Percentiles rank a stretch among this genome's conserved stretches.
Evolutionary conservation across 2,888 invertebrate species (phyloP).

Genomic region (Crematogaster levior): DNA sequence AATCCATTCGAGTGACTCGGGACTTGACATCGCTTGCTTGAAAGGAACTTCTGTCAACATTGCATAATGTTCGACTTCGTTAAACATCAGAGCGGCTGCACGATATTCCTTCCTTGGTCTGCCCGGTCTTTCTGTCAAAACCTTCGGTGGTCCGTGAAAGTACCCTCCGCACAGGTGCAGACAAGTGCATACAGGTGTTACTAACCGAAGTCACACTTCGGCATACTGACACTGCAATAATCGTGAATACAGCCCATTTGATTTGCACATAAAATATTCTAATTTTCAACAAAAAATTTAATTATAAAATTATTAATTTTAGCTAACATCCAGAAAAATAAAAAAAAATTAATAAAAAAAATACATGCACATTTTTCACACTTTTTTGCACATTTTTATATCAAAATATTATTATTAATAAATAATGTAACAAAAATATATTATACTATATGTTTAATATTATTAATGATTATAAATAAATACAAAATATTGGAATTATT

Average conservation of each 20-base stretch:
- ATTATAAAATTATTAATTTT: background rate
- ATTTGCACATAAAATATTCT: no score
- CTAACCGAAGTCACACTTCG: no score
- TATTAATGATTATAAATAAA: background rate
- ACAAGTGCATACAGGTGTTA: no score
- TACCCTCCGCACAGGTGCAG: no score
- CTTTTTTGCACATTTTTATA: background rate
- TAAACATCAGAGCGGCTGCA: accelerated
- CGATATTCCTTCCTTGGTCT: background rate
- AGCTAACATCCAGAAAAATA: background rate
- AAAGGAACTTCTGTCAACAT: background rate
- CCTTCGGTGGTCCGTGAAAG: background rate
- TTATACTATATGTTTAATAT: background rate
- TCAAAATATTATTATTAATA: background rate
- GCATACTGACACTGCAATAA: no score
- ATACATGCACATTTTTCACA: no score
- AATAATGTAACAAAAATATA: background rate
- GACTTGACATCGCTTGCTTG: background rate
- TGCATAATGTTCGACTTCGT: background rate
- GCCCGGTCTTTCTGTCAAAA: background rate
- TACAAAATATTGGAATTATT: background rate
- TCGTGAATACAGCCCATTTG: no score
- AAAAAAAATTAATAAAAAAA: background rate
- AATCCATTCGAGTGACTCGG: background rate
- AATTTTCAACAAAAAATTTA: background rate